A percentile compares a stretch with the other conserved stretches of the same genome.
Evolutionary conservation across 2,888 invertebrate species (phyloP).

Genomic region (Linyphia triangularis): DNA sequence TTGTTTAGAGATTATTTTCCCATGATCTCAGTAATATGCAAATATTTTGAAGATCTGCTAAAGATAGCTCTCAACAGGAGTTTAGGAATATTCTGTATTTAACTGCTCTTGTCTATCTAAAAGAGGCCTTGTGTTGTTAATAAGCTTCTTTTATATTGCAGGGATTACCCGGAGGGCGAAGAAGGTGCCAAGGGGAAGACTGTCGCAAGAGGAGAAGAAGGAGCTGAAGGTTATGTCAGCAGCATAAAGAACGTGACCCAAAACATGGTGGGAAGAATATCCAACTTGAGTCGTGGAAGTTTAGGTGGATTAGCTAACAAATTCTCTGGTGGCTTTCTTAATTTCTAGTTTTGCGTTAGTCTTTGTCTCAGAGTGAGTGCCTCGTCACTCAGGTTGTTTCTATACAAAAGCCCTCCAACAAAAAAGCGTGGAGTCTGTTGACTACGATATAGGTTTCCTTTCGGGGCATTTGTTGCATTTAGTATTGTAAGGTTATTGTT

Average conservation of each 20-base stretch:
- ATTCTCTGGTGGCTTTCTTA: slow-evolving; percentile 84
- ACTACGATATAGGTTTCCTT: slow-evolving; percentile 21
- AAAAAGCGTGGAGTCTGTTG: not conserved
- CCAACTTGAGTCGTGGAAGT: slow-evolving; percentile 93
- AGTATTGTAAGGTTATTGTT: slow-evolving; percentile 69
- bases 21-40: too few relatives aligned
- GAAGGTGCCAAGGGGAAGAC: slow-evolving; percentile 81
- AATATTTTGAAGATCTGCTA: too few relatives aligned
- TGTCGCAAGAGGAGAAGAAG: slow-evolving; percentile 83
- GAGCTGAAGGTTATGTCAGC: slow-evolving; percentile 86
- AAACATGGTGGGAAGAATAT: slow-evolving; percentile 92
- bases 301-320: slow-evolving; percentile 94
- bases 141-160: slow-evolving; percentile 61
- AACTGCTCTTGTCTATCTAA: not conserved
- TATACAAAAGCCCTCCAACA: slow-evolving; percentile 41
- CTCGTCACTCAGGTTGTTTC: slow-evolving; percentile 51
- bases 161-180: slow-evolving; percentile 79
- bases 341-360: slow-evolving; percentile 69
- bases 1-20: too few relatives aligned
- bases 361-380: slow-evolving; percentile 1
- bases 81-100: not conserved
- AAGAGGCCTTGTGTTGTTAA: not conserved
- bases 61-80: not conserved
- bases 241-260: slow-evolving; percentile 90
- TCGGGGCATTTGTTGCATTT: slow-evolving; percentile 67